Evolutionary conservation across 2,888 invertebrate species (phyloP), one percentile per base, ranked within the genome.

Genomic region (Scelioninae gen. 2): DNA sequence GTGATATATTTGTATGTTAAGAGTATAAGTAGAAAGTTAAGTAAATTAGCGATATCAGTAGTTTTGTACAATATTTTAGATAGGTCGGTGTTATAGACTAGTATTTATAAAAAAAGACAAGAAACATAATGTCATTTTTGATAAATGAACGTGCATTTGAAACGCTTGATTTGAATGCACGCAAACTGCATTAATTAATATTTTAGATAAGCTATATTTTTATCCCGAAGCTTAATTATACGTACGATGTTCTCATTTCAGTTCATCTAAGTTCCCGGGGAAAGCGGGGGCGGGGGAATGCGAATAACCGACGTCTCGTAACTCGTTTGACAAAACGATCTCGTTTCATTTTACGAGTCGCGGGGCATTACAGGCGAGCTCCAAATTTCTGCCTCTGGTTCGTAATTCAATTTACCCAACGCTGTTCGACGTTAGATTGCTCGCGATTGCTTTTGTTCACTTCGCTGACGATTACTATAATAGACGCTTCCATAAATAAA

Each of bases 381-480:
- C 73, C 64, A 69, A 73, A 69, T 73, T 73, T 73, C 73, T 73
- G 68, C 73, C 64, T 73, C 73, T 69, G 73, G 63, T 69, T 73
- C 73, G 73, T 73, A 73, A 73, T 73, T 73, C 73, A 73, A 73
- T 73, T 73, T 73, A 73, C 73, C 63, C 69, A 65, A 64, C 69
- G 73, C 73, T 73, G 73, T 73, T 73, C 73, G 73, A 73, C 69
- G 73, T 69, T 73, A 73, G 73, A 69, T 73, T 69, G 73, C 73
- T 73, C 73, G 65, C 73, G 73, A 73, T 73, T 73, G 73, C 73
- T 73, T 73, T 73, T 73, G 73, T 73, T 73, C 73, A 73, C 73
- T 73, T 73, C 64, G 65, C 73, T 73, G 73, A 73, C 64, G 73
- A 69, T 73, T 60, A 55, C 73, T 73, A 69, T 73, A 73, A 73